Conservation (phyloP, 2,113 vertebrate species). For the Centropristis striata region DNA sequence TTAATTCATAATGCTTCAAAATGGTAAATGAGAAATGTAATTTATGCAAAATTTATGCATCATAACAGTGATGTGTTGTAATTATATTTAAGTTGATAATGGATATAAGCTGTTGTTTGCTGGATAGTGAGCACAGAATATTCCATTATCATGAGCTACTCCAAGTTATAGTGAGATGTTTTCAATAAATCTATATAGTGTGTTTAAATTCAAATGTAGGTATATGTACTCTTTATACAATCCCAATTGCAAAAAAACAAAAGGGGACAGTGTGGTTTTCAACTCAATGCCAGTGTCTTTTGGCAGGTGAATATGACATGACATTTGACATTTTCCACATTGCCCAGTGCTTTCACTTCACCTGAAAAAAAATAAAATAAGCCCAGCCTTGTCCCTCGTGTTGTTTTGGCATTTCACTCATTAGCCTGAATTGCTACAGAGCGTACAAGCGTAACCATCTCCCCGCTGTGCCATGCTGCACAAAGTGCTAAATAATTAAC, state of each 20-base stretch:
- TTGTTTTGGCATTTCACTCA: constrained; percentile 47
- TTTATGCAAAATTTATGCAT: background rate
- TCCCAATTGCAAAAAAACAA: no score
- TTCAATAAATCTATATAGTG: background rate
- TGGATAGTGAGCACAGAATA: background rate
- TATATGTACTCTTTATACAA: no score
- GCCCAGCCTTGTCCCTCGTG: constrained; percentile 1
- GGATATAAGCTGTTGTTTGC: background rate
- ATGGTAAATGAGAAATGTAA: background rate
- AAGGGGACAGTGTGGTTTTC: no score
- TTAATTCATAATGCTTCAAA: background rate
- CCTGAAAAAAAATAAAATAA: constrained; percentile 32
- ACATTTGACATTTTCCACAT: constrained; percentile 5
- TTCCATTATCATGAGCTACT: background rate
- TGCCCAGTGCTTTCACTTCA: background rate
- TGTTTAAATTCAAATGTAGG: no score
- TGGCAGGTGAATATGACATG: no score
- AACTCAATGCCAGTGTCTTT: no score
- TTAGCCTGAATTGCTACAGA: constrained; percentile 39
- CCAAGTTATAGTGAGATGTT: background rate
- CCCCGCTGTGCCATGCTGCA: constrained; percentile 19
- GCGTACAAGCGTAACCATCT: constrained; percentile 9
- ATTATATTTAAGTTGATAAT: background rate
- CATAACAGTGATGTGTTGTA: background rate
- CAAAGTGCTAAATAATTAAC: constrained; percentile 64